Evolutionary conservation across 2,797 vertebrate genomes (phyloP).

Genomic region (Anniella stebbinsi): DNA sequence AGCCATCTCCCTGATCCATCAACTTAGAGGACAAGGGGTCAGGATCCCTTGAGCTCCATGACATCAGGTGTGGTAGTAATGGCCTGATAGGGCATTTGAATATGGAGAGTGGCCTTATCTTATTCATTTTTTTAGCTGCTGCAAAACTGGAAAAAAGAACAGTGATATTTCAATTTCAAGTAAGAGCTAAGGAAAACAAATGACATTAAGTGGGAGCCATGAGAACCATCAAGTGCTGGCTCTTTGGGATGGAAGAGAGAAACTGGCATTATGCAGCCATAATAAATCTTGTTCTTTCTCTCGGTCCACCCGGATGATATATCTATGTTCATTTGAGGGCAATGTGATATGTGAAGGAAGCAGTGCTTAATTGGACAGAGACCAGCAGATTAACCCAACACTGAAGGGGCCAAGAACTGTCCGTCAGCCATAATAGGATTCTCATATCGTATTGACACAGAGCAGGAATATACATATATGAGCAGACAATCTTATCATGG

Average conservation of each 20-base stretch:
- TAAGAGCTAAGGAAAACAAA: no score
- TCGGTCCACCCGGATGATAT: constrained; percentile 33
- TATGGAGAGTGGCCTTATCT: not conserved
- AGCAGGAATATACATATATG: constrained; percentile 6
- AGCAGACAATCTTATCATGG: constrained; percentile 31
- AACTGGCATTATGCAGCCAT: constrained; percentile 23
- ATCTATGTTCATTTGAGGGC: constrained; percentile 44
- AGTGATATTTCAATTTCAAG: not conserved
- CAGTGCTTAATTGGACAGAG: constrained; percentile 65
- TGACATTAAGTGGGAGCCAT: not conserved
- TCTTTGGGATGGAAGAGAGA: constrained; percentile 7
- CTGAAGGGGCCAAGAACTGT: constrained; percentile 50
- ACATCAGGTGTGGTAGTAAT: not conserved
- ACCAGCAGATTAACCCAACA: constrained; percentile 64
- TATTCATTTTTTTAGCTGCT: not conserved
- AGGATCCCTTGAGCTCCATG: no score
- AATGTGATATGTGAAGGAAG: constrained; percentile 47
- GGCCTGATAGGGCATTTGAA: not conserved
- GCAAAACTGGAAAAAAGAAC: not conserved
- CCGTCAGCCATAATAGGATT: constrained; percentile 49
- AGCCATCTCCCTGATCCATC: no score
- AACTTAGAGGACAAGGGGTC: no score
- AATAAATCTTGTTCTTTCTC: constrained; percentile 38
- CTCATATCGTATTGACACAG: constrained; percentile 72
- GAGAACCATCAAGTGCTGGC: not conserved